A percentile compares a stretch with the other conserved stretches of the same genome.
Conservation (phyloP, 2,113 vertebrate species). For the Eptesicus fuscus region DNA sequence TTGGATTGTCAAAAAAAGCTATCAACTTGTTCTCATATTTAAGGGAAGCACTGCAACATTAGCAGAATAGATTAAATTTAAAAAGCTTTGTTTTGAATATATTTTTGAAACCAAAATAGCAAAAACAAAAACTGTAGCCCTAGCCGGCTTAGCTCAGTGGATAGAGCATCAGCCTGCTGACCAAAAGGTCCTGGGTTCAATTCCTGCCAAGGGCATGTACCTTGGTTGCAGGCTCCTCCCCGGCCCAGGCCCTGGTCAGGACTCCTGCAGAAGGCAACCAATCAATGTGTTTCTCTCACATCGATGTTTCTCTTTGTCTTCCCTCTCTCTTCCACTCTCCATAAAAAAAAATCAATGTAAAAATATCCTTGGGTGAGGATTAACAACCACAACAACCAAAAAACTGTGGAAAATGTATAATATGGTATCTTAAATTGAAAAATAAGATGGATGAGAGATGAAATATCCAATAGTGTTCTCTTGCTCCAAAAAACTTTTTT, state of each 20-base stretch:
- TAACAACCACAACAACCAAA: background rate
- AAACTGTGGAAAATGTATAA: background rate
- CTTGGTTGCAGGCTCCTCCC: too few relatives aligned
- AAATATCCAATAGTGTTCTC: background rate
- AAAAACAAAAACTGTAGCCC: background rate
- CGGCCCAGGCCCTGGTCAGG: too few relatives aligned
- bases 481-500: background rate
- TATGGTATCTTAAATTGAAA: background rate
- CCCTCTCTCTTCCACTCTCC: too few relatives aligned
- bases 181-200: too few relatives aligned
- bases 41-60: background rate
- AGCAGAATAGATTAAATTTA: background rate
- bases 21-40: background rate
- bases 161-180: too few relatives aligned
- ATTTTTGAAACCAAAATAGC: background rate
- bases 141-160: too few relatives aligned
- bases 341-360: too few relatives aligned
- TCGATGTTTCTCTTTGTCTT: too few relatives aligned
- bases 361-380: too few relatives aligned
- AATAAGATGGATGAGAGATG: background rate
- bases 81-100: background rate
- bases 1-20: background rate
- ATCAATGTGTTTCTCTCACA: too few relatives aligned
- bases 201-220: too few relatives aligned
- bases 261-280: too few relatives aligned